Evolutionary conservation across 2,797 vertebrate species (phyloP), one percentile per base, ranked within the genome.

Genomic region (Garrulus glandarius): DNA sequence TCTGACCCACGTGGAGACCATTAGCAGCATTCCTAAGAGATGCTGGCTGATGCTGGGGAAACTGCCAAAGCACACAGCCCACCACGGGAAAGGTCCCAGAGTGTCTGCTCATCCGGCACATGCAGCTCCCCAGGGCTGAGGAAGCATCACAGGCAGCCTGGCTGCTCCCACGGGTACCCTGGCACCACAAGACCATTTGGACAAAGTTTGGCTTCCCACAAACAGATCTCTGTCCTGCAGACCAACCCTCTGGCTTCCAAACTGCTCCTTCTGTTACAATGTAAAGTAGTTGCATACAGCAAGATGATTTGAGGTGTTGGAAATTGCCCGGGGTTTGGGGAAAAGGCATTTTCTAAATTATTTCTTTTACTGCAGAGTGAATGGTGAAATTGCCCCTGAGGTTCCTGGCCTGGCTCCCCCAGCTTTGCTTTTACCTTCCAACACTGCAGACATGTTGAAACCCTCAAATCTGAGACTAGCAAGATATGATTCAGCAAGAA

Each of bases 111-210:
- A 5, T 10, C 84, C 3, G 3, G 78, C 24, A 76, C 50, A 50
- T 0, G 0, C 24, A 9, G 34, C 34, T 64, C 39, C 46, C 24
- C 2, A 0, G 30, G 32, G 18, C 6, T 18, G 21, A 21, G 2
- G 27, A 21, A 24, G 67, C 34, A 60, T 2, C 1, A 0, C 0
- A 0, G n/a, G 15, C 36, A 22, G 23, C 6, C 36, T 26, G 10
- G 5, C 10, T 34, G 56, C 43, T 77, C 61, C 5, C 53, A 26
- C n/a, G 19, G 5, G 7, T 11, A 34, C 20, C 34, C 0, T 0
- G 34, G 13, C 22, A 53, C 14, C 0, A 1, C 10, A 6, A 39
- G 52, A 29, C 6, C 17, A 69, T 55, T 39, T 29, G 80, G 43
- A 15, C 7, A n/a, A 59, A 39, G 24, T 67, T 37, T 56, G 65